Evolutionary conservation across 2,113 vertebrate species (phyloP), one percentile per base, ranked within the genome.

Genomic region (Rissa tridactyla): DNA sequence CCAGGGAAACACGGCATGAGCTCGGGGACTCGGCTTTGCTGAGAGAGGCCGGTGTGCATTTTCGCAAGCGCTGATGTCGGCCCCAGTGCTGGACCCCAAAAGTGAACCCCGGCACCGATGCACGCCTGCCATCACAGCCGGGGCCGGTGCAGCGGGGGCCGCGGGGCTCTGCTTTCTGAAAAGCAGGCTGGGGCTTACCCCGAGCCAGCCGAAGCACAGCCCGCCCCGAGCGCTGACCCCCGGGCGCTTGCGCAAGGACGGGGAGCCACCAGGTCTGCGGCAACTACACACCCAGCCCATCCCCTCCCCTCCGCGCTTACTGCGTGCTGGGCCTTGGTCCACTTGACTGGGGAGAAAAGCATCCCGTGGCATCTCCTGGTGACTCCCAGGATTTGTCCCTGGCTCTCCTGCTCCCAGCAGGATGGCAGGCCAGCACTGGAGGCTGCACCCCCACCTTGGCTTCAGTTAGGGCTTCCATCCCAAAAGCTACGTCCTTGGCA

Each of bases 41-140:
- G 52, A 44, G 51, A 85, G 61, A 55, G 52, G 15, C 15, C 4
- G 3, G 23, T 2, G 0, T 46, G 44, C 20, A 12, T 60, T 64
- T 51, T 51, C 42, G n/a, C 55, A 54, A 66, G 55, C 9, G 2
- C 47, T 69, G 52, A 57, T 2, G 0, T 55, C 16, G 10, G 16
- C 12, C 15, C 32, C 10, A 1, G 0, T 34, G 38, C 26, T 27
- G 55, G 29, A 54, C 15, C 66, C 68, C 3, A 3, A 49, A 73
- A 54, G 7, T 1, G 2, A 83, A 3, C 14, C 9, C 49, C 4
- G 3, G 17, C 6, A 3, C 40, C 11, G 55, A 32, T 8, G 49
- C 40, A 32, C 2, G 3, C 9, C 1, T 29, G 9, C 27, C 46
- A 42, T 5, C 3, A 6, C 34, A 17, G 38, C 2, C 4, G 6